Evolutionary conservation across 53 echinoderm and acorn worm genomes (phyloP).

Genomic region (Paracentrotus lividus): DNA sequence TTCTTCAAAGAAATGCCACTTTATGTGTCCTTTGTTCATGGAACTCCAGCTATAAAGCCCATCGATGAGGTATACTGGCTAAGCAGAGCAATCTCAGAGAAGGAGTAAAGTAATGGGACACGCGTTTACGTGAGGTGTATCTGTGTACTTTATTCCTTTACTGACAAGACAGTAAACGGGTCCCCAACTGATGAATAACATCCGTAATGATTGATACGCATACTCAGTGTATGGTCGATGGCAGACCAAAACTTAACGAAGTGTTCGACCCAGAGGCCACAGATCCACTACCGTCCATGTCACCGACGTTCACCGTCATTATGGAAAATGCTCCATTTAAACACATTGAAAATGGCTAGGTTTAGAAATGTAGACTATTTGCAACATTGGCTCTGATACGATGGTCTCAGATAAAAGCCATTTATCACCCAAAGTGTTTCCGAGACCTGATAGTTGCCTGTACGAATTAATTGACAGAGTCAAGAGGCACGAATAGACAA

Average conservation of each 20-base stretch:
- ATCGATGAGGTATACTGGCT: conserved; percentile 39
- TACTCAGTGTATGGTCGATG: conserved; percentile 76
- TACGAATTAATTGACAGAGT: conserved; percentile 22
- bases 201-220: conserved; percentile 75
- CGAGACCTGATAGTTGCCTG: conserved; percentile 77
- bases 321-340: conserved; percentile 74
- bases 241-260: conserved; percentile 83
- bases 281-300: conserved; percentile 70
- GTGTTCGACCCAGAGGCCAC: conserved; percentile 81
- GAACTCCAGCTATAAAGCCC: conserved; percentile 68
- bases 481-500: conserved; percentile 1
- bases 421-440: conserved; percentile 83
- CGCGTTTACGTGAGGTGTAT: conserved; percentile 37
- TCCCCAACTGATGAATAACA: conserved; percentile 86
- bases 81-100: neutral
- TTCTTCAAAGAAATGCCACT: conserved; percentile 61
- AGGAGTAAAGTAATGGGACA: neutral
- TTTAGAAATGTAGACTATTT: conserved; percentile 85
- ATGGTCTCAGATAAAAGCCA: conserved; percentile 73
- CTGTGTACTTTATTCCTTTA: conserved; percentile 48
- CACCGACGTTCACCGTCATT: conserved; percentile 75
- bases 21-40: conserved; percentile 50
- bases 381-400: conserved; percentile 68
- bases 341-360: conserved; percentile 75
- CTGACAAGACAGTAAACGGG: conserved; percentile 58